Evolutionary conservation across 2,113 vertebrate genomes (phyloP).

Genomic region (Brachyistius frenatus): DNA sequence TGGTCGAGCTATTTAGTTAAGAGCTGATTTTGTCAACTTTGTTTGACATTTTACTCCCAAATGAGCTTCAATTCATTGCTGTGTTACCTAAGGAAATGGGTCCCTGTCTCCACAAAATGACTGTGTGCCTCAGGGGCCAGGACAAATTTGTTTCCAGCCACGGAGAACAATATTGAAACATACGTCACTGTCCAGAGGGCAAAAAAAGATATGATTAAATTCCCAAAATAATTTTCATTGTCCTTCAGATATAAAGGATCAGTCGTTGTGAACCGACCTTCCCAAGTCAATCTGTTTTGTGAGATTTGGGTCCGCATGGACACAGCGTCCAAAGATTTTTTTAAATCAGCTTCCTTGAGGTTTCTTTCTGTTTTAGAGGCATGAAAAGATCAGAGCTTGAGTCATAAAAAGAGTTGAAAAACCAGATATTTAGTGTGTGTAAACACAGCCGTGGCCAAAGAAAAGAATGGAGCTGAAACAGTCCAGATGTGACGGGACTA

Average conservation of each 20-base stretch:
- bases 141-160: slow-evolving; percentile 47
- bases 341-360: slow-evolving; percentile 46
- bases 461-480: slow-evolving; percentile 56
- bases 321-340: slow-evolving; percentile 21
- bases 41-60: slow-evolving; percentile 66
- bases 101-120: slow-evolving; percentile 54
- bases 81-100: slow-evolving; percentile 51
- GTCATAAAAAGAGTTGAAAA: slow-evolving; percentile 67
- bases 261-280: slow-evolving; percentile 29
- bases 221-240: slow-evolving; percentile 31
- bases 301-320: slow-evolving; percentile 44
- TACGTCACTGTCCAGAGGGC: slow-evolving; percentile 24
- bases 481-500: slow-evolving; percentile 69
- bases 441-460: slow-evolving; percentile 65
- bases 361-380: slow-evolving; percentile 47
- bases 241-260: slow-evolving; percentile 35
- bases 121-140: slow-evolving; percentile 34
- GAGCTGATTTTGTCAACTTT: slow-evolving; percentile 55
- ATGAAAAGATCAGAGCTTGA: slow-evolving; percentile 68
- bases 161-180: slow-evolving; percentile 43
- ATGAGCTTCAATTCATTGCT: slow-evolving; percentile 59
- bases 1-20: slow-evolving; percentile 46
- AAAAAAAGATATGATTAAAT: slow-evolving; percentile 42
- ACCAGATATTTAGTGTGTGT: slow-evolving; percentile 65
- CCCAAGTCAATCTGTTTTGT: background rate